Evolutionary conservation across 2,888 invertebrate species (phyloP), one percentile per base, ranked within the genome.

Genomic region (Lymantria monacha): DNA sequence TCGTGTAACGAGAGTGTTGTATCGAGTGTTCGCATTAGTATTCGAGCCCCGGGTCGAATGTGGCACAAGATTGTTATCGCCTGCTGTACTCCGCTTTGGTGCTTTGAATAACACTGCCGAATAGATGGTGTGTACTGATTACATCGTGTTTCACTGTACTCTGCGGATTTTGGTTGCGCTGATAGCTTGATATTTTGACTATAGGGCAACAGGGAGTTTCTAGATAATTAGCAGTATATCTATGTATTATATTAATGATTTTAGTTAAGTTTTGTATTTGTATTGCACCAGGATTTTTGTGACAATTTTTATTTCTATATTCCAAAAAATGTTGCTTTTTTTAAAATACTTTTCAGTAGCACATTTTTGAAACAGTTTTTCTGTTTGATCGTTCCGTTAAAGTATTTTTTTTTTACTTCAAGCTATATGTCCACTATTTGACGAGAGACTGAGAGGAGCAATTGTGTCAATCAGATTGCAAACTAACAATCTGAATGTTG

Each of bases 21-120:
- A 73, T 72, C 72, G 70, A 67, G 69, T 61, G 54, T 51, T 65
- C 69, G 57, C 73, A 76, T 78, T 77, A 74, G 75, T 70, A 76
- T 78, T 71, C 76, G 70, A 60, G 58, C 59, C 66, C 48, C 57
- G 63, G 68, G 63, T 63, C 70, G 67, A 72, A 70, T 74, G 70
- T 68, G 69, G 66, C 66, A 63, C 66, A 62, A 70, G 79, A 79
- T 79, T 79, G 76, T 78, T 80, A 79, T 78, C 76, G 68, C 50
- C 51, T 60, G 64, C 59, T 61, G 54, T 55, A 59, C 69, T 73
- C 71, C 61, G 61, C 60, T 66, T 63, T 57, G 57, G 49, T 52
- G 52, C 63, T 61, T 53, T 49, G 58, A 63, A 59, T 68, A 59
- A 61, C 55, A 33, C 33, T 10, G 55, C 60, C 66, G 52, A 66